Conservation (phyloP, 2,888 invertebrate species). For the Ectobius pallidus region DNA sequence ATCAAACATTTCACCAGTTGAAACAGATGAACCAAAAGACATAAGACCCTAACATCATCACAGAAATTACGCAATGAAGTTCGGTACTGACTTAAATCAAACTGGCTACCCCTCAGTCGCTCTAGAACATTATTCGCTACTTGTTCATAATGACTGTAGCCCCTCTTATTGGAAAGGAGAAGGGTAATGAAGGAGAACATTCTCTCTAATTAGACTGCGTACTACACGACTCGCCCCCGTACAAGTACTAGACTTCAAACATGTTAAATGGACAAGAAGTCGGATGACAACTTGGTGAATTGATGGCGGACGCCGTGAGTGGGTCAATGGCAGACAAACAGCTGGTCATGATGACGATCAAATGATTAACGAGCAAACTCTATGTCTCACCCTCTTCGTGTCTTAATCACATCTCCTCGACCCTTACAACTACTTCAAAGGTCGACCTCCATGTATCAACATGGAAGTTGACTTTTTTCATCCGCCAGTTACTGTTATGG, state of each 20-base stretch:
- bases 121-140: no score
- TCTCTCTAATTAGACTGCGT: slow-evolving; percentile 12
- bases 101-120: no score
- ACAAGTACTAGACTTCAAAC: neutral
- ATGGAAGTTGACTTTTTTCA: no score
- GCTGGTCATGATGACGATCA: slow-evolving; percentile 19
- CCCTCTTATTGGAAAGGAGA: neutral
- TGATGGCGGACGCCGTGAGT: neutral
- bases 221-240: neutral
- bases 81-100: no score
- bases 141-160: neutral
- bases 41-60: no score
- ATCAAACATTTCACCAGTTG: no score
- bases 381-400: neutral
- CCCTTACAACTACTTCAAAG: no score
- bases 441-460: no score
- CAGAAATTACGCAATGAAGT: no score
- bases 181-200: slow-evolving; percentile 23
- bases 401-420: slow-evolving; percentile 10
- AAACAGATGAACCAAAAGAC: no score
- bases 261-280: slow-evolving; percentile 29
- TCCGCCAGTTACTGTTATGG: no score
- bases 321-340: slow-evolving; percentile 19
- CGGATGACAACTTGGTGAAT: neutral
- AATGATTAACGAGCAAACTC: slow-evolving; percentile 25